Percentiles rank a stretch among this genome's conserved stretches.
Conservation (phyloP, 37 sponge, comb jelly and placozoan species). For the Aplysina aerophoba region DNA sequence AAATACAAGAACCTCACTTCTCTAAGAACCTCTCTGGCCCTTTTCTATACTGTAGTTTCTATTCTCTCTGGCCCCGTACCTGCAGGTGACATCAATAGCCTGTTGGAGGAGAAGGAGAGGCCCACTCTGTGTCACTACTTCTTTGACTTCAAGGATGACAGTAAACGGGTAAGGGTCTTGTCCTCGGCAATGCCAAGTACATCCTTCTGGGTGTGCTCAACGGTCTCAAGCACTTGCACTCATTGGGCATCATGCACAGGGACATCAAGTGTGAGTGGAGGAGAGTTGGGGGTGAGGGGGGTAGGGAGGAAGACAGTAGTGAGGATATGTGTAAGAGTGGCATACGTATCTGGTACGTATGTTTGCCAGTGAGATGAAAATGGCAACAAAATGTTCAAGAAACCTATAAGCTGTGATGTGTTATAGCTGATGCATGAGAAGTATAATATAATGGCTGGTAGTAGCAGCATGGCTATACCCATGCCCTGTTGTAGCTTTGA, state of each 20-base stretch:
- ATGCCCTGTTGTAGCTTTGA: no score
- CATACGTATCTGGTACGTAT: background rate
- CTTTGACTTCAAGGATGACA: background rate
- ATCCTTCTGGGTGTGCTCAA: slow-evolving; percentile 19
- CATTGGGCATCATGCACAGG: slow-evolving; percentile 28
- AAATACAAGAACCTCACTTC: no score
- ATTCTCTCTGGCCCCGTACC: no score
- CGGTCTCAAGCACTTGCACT: slow-evolving; percentile 41
- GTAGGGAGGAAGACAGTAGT: background rate
- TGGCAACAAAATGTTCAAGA: no score
- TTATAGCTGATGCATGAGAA: no score
- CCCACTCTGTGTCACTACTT: slow-evolving; percentile 13
- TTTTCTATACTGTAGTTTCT: background rate
- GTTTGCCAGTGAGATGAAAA: background rate
- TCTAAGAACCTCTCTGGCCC: no score
- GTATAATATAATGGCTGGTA: no score
- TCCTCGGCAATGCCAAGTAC: slow-evolving; percentile 39
- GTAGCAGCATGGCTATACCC: no score
- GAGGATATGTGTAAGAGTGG: background rate
- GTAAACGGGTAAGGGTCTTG: background rate
- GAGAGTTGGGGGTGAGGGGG: no score
- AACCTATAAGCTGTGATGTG: no score
- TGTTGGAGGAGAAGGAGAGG: slow-evolving; percentile 11
- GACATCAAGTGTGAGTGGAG: slow-evolving; percentile 51
- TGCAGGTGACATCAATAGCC: slow-evolving; percentile 2